Conservation (phyloP, 1,140 invertebrate species). For the Formica exsecta region DNA sequence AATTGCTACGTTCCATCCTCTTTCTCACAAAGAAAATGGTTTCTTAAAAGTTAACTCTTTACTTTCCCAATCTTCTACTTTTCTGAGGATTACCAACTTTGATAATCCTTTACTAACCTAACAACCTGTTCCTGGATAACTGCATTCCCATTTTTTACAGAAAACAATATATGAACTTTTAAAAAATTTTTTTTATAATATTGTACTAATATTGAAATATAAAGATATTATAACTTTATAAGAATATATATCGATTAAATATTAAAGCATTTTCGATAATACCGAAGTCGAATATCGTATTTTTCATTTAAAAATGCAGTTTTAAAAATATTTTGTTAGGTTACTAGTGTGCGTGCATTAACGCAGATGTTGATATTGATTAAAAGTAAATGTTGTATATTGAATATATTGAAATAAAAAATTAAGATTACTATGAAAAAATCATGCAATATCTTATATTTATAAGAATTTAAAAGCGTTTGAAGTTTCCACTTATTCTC, state of each 20-base stretch:
- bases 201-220: background rate
- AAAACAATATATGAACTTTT: background rate
- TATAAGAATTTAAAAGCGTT: constrained; percentile 6
- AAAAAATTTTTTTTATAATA: background rate
- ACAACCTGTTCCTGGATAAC: constrained; percentile 3
- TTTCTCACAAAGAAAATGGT: constrained; percentile 31
- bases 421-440: background rate
- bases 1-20: background rate
- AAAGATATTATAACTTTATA: no score
- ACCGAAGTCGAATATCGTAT: background rate
- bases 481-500: background rate
- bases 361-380: background rate
- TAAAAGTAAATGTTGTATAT: constrained; percentile 16
- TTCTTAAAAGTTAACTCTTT: constrained; percentile 43
- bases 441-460: background rate
- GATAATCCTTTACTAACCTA: constrained; percentile 28
- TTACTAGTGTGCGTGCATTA: constrained; percentile 23
- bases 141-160: background rate
- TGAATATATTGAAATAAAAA: constrained; percentile 29
- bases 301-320: constrained; percentile 20
- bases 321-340: background rate
- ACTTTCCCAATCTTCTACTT: constrained; percentile 32
- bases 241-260: background rate
- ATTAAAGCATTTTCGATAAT: background rate
- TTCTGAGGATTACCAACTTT: constrained; percentile 35